Conservation (phyloP, 2,888 invertebrate species). For the Lamellibrachia satsuma region DNA sequence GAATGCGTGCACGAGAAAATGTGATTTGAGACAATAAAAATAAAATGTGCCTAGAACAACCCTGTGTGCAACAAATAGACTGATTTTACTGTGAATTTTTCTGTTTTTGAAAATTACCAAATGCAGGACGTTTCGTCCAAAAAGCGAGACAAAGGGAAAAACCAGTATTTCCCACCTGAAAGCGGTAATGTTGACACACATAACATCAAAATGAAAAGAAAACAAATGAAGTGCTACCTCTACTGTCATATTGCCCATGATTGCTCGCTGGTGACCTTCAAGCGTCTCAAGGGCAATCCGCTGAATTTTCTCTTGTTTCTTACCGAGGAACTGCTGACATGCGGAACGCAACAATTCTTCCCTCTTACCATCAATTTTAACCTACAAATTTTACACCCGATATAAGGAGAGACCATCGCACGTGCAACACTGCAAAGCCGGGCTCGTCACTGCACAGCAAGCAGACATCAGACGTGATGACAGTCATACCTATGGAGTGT, state of each 20-base stretch:
- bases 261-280: slow-evolving; percentile 67
- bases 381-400: slow-evolving; percentile 46
- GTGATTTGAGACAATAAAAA: no score
- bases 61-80: no score
- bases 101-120: not conserved
- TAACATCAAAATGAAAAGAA: not conserved
- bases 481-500: not conserved
- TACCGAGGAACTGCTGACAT: slow-evolving; percentile 65
- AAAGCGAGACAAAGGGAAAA: not conserved
- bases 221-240: slow-evolving; percentile 53
- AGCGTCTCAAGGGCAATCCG: slow-evolving; percentile 64
- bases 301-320: slow-evolving; percentile 58
- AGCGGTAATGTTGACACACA: no score
- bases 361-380: slow-evolving; percentile 64
- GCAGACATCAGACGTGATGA: not conserved
- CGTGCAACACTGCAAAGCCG: not conserved
- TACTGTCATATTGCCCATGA: slow-evolving; percentile 67
- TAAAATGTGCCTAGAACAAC: no score
- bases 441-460: not conserved
- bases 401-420: not conserved
- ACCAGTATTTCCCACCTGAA: no score
- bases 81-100: not conserved
- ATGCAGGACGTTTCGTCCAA: not conserved
- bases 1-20: no score
- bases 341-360: slow-evolving; percentile 65